These are phyloP conservation scores for Anseranas semipalmata DNA, from an alignment of 2,113 vertebrate species.

Conservation along the genomic window DNA sequence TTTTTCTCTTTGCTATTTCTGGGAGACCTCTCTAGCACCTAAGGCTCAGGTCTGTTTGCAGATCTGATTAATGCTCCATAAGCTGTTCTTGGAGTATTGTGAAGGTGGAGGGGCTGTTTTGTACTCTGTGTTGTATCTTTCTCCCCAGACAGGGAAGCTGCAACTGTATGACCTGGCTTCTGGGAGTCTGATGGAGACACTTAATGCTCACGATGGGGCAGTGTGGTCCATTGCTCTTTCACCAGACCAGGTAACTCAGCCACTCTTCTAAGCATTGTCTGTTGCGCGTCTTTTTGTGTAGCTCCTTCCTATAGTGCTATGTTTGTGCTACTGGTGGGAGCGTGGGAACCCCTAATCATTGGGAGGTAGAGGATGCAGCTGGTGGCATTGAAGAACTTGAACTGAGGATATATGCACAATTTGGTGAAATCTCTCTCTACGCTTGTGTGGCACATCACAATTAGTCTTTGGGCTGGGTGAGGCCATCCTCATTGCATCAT, in stretches of 20 bases:
- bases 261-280: not conserved
- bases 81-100: not conserved
- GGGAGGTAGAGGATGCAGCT: not conserved
- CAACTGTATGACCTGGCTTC: constrained; percentile 95
- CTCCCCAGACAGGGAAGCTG: constrained; percentile 87
- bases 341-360: not conserved
- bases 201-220: constrained; percentile 85
- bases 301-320: not conserved
- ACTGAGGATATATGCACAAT: not conserved
- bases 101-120: not conserved
- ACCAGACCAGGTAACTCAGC: constrained; percentile 89
- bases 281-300: not conserved
- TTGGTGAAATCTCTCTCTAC: not conserved
- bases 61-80: not conserved
- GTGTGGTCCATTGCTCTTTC: constrained; percentile 91
- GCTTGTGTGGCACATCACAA: not conserved
- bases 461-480: not conserved
- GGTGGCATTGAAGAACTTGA: not conserved
- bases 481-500: not conserved
- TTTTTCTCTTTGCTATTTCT: not conserved
- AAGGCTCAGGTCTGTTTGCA: too few species aligned
- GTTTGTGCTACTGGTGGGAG: not conserved
- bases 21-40: too few species aligned
- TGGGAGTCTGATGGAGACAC: constrained; percentile 84
- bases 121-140: not conserved